Conservation (phyloP, 2,797 vertebrate species). For the Channa striata region DNA sequence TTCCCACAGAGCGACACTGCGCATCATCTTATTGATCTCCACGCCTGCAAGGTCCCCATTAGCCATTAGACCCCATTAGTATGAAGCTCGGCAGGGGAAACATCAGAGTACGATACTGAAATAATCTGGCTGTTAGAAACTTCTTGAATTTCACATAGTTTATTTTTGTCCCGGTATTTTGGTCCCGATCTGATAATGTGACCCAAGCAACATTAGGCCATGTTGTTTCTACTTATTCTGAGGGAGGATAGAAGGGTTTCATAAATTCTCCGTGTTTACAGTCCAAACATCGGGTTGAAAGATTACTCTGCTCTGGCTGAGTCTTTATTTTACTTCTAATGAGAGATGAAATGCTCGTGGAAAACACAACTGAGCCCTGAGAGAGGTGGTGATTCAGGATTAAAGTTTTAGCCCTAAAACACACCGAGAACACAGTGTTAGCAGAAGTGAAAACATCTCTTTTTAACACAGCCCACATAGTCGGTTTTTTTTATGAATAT, state of each 20-base stretch:
- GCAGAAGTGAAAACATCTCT: background rate
- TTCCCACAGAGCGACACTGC: conserved; percentile 28
- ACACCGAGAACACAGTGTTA: background rate
- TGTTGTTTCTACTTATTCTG: conserved; percentile 12
- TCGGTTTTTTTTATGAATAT: conserved; percentile 1
- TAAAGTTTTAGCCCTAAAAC: background rate
- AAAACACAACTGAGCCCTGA: background rate
- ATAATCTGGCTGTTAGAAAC: conserved; percentile 34
- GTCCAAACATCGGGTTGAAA: background rate
- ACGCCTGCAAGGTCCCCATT: conserved; percentile 41
- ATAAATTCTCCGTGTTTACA: background rate
- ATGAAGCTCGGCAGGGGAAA: conserved; percentile 11
- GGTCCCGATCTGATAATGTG: background rate
- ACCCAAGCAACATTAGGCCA: background rate
- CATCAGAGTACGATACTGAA: conserved; percentile 6
- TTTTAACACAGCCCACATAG: background rate
- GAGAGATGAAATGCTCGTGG: background rate
- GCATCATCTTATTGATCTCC: conserved; percentile 61
- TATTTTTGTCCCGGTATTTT: conserved; percentile 43
- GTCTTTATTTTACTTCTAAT: background rate
- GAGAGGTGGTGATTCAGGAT: background rate
- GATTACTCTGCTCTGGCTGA: background rate
- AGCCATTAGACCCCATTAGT: conserved; percentile 52
- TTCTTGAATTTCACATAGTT: conserved; percentile 2
- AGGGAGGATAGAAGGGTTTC: conserved; percentile 10